A percentile compares a stretch with the other conserved stretches of the same genome.
Evolutionary conservation across 2,797 vertebrate genomes (phyloP).

Genomic region (Sphenopsis melanotis): DNA sequence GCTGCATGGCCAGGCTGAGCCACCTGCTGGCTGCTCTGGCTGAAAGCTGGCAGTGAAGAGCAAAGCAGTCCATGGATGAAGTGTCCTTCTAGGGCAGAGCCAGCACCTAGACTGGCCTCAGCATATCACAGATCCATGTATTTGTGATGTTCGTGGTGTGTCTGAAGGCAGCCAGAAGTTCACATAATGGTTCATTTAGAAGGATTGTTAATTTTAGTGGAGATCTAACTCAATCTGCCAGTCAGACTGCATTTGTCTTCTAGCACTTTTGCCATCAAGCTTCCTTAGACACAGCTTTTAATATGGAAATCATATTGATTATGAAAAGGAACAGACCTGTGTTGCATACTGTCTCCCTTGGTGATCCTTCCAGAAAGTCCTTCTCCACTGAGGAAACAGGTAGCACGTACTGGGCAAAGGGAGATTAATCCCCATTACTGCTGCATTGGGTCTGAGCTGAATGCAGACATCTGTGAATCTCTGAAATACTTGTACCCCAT

Average conservation of each 20-base stretch:
- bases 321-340: not conserved
- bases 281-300: not conserved
- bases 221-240: not conserved
- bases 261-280: not conserved
- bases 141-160: rapidly evolving
- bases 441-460: not conserved
- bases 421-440: not conserved
- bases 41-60: not conserved
- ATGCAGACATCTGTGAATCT: not conserved
- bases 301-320: not conserved
- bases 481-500: not conserved
- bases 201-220: not conserved
- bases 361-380: not conserved
- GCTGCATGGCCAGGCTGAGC: not conserved
- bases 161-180: not conserved
- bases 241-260: not conserved
- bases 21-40: not conserved
- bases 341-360: not conserved
- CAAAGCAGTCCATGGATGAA: rapidly evolving
- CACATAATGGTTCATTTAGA: not conserved
- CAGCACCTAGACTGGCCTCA: not conserved
- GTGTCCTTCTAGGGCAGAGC: not conserved
- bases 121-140: not conserved
- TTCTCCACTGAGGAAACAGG: not conserved
- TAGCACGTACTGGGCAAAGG: not conserved